Base-by-base conservation (phyloP, 2,113 vertebrate genomes). In the Pseudorectes ferrugineus region DNA sequence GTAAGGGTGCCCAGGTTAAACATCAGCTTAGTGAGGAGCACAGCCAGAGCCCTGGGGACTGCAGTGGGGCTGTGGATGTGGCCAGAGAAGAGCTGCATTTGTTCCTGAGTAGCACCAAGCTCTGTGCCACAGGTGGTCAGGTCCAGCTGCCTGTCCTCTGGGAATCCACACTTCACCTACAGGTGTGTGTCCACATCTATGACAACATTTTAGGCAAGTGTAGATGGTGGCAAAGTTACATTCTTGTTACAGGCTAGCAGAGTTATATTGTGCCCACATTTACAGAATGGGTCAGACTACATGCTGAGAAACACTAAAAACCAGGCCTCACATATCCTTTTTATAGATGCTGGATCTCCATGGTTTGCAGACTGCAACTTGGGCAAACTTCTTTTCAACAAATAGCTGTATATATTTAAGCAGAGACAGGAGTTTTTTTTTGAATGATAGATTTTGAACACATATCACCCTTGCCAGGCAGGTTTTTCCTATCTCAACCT, bases 161-260 rank as follows among this genome's bases (percentile, higher is more conserved):
- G 13, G 23, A 31, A 13, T 9, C 43, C 49, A 25, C 2, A 2
- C 45, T 18, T 63, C 59, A 36, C 51, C 33, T 40, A 5, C 22
- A 25, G 0, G 1, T 12, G 6, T 15, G 13, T 1, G 2, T 43
- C 24, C n/a, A 5, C 2, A 3, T 11, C 46, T 24, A 1, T 42
- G 23, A 51, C 22, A 21, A 11, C 14, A 35, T 46, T 52, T 79
- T 36, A 25, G n/a, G 33, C 49, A 25, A 14, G 15, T 28, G 57
- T 36, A 63, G 42, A 6, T 63, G 38, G 12, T 86, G 36, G 10
- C 28, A 65, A 76, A 74, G 33, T 62, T 70, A 26, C 5, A 2
- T 19, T 63, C 52, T 66, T 42, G 26, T 63, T 82, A 16, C 17
- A 35, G 22, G 23, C 55, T 77, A 15, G 11, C 24, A 57, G 61